Conservation (phyloP, 1,140 invertebrate genomes). For the Polypedilum pembai region DNA sequence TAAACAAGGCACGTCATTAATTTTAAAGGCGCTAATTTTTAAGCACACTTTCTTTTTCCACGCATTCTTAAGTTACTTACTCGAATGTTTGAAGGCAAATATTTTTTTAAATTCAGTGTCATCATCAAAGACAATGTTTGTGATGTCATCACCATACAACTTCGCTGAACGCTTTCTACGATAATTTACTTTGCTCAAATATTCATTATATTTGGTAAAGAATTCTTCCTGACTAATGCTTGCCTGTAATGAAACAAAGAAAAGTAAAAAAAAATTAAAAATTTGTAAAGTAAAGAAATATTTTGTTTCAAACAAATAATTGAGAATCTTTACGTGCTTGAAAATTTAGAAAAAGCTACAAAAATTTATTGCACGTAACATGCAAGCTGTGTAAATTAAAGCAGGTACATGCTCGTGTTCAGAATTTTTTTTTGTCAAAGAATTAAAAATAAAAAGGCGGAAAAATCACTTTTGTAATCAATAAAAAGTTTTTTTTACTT, state of each 20-base stretch:
- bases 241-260: slow-evolving; percentile 35
- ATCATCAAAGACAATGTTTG: not conserved
- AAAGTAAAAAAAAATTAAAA: slow-evolving; percentile 16
- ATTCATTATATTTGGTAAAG: slow-evolving; percentile 39
- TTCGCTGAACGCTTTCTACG: slow-evolving; percentile 29
- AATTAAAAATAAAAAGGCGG: too few species aligned
- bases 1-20: not conserved
- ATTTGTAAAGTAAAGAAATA: too few species aligned
- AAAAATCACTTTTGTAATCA: too few species aligned
- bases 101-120: not conserved
- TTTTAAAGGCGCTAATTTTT: slow-evolving; percentile 4
- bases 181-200: slow-evolving; percentile 34
- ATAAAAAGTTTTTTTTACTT: too few species aligned
- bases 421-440: too few species aligned
- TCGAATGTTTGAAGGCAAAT: slow-evolving; percentile 26
- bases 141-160: slow-evolving; percentile 9
- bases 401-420: too few species aligned
- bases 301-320: too few species aligned
- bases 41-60: not conserved
- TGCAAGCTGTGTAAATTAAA: too few species aligned
- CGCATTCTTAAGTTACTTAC: slow-evolving; percentile 21
- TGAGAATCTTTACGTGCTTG: too few species aligned
- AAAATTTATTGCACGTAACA: too few species aligned
- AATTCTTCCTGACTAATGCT: slow-evolving; percentile 42
- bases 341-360: too few species aligned